Percentiles rank a stretch among this genome's conserved stretches.
Evolutionary conservation across 2,888 invertebrate genomes (phyloP).

Genomic region (Petrophora chlorosata): DNA sequence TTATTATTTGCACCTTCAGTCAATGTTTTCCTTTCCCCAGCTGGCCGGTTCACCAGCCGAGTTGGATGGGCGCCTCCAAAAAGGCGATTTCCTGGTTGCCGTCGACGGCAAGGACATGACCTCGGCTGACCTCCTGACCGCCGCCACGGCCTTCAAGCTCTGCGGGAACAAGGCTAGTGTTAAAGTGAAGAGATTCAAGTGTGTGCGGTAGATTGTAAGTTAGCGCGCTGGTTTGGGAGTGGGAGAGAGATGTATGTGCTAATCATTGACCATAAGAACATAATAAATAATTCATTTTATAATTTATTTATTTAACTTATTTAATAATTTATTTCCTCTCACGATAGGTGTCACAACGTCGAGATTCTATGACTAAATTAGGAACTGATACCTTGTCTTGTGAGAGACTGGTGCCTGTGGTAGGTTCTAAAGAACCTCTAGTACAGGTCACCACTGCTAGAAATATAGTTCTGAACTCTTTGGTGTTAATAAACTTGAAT

Average conservation of each 20-base stretch:
- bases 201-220: slow-evolving; percentile 62
- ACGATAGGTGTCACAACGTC: no score
- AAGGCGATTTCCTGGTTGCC: slow-evolving; percentile 94
- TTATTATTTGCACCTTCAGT: background rate
- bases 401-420: no score
- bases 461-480: no score
- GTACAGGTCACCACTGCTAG: no score
- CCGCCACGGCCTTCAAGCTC: slow-evolving; percentile 95
- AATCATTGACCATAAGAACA: no score
- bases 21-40: slow-evolving; percentile 72
- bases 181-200: slow-evolving; percentile 94
- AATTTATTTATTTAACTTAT: no score
- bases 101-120: slow-evolving; percentile 95
- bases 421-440: no score
- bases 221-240: background rate
- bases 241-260: background rate
- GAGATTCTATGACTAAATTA: no score
- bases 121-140: slow-evolving; percentile 90
- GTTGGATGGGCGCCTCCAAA: slow-evolving; percentile 93
- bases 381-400: no score
- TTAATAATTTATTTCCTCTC: no score
- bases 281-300: no score
- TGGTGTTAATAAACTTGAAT: no score
- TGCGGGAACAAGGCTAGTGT: slow-evolving; percentile 91
- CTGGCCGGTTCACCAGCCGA: slow-evolving; percentile 94